Base-by-base conservation (phyloP, 2,113 vertebrate genomes). In the Herpailurus yagouaroundi region DNA sequence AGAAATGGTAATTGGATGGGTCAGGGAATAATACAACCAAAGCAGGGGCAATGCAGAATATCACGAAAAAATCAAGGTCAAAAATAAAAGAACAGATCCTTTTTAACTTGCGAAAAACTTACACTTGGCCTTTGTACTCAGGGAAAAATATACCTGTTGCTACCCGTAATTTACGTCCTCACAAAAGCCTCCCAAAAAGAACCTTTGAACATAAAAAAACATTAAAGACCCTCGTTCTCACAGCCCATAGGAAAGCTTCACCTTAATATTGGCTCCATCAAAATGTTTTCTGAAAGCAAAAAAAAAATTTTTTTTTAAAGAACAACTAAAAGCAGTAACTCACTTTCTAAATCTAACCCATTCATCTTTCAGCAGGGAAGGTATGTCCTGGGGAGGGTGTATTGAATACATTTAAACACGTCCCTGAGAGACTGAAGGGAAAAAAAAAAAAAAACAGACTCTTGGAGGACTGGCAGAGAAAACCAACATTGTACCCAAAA, bases 1-100 rank as follows among this genome's bases (percentile, higher is more conserved):
- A 99, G 99, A 99, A 99, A 99, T 99, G 99, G 99, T 99, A 99
- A 99, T 99, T 99, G 99, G 98, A 98, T 98, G 99, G 98, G 97
- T 97, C 98, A 98, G 99, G 98, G 99, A 99, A 99, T 99, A 99
- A 99, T 99, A 98, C 99, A 99, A 99, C 99, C 99, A 99, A 99
- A 99, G 99, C 98, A 98, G 98, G 98, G 99, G 98, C 98, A 98
- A 98, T 96, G 97, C 97, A 98, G 98, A 98, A 98, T 98, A 99
- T 99, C 95, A 74, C 95, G 89, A 96, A 99, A 98, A 99, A 98
- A 98, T 99, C 98, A 99, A 99, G 98, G 99, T 99, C 98, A 99
- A 98, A 87, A 98, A 96, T 97, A 98, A 98, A 99, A 98, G 98
- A 98, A 97, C 97, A 98, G 98, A 97, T 95, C 97, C 97, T 98